Percentiles rank a stretch among this genome's conserved stretches.
phyloP scores from a whole-genome alignment of 1,140 invertebrate species.

The Drosophila tani region DNA sequence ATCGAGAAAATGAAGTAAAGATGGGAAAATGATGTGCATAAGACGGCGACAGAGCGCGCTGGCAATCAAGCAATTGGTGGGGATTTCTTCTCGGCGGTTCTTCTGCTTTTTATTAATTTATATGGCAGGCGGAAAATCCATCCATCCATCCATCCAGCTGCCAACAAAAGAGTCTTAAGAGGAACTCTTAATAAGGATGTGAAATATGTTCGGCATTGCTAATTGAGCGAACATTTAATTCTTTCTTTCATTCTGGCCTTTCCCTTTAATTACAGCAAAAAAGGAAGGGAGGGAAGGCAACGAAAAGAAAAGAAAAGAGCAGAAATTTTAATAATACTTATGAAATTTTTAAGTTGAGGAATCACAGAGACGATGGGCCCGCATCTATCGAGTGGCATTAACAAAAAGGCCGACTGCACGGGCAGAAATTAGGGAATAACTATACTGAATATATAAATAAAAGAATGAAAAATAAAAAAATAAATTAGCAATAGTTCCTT shows the following conservation, averaged over 20 bases:
- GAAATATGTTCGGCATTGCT: slow-evolving; percentile 75
- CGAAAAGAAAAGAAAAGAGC: not conserved
- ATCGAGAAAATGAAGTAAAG: not conserved
- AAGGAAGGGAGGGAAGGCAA: not conserved
- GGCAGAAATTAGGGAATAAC: not conserved
- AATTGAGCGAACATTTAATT: slow-evolving; percentile 74
- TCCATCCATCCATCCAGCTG: slow-evolving; percentile 7
- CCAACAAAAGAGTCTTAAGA: slow-evolving; percentile 39
- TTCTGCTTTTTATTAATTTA: slow-evolving; percentile 62
- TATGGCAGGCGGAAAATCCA: slow-evolving; percentile 60
- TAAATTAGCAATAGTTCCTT: not conserved
- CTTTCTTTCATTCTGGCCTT: slow-evolving; percentile 20
- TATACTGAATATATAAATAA: not conserved
- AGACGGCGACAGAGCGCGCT: not conserved
- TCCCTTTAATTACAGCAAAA: slow-evolving; percentile 45
- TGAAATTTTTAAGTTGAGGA: slow-evolving; percentile 56
- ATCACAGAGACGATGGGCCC: slow-evolving; percentile 53
- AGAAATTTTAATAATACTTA: slow-evolving; percentile 38
- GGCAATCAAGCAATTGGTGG: slow-evolving; percentile 54
- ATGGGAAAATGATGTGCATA: slow-evolving; percentile 10
- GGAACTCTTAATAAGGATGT: slow-evolving; percentile 76
- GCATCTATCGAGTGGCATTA: slow-evolving; percentile 51
- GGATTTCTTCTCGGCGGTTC: slow-evolving; percentile 23
- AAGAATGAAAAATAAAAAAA: not conserved
- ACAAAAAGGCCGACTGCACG: slow-evolving; percentile 46